Conservation (phyloP, 1,140 invertebrate species). For the Drosophila micromelanica region DNA sequence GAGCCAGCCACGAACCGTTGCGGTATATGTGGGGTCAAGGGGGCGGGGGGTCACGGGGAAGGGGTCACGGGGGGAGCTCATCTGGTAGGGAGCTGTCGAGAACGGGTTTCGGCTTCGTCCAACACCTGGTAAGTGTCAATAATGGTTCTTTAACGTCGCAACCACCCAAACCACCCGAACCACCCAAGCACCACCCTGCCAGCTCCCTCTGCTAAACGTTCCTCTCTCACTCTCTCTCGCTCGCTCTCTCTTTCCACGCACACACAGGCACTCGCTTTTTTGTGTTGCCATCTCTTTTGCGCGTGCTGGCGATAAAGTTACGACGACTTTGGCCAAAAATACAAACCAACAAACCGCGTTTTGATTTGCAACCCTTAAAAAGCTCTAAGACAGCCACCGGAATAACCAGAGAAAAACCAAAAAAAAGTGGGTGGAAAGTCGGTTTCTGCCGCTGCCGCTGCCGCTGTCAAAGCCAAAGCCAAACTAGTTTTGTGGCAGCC, state of each 20-base stretch:
- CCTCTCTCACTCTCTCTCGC: background rate
- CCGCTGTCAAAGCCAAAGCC: slow-evolving; percentile 67
- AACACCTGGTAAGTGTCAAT: slow-evolving; percentile 73
- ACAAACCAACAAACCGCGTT: slow-evolving; percentile 83
- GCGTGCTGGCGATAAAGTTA: slow-evolving; percentile 63
- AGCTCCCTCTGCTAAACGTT: background rate
- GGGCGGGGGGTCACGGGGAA: too few species aligned
- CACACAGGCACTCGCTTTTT: slow-evolving; percentile 9
- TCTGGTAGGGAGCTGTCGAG: too few species aligned
- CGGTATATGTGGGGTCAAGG: too few species aligned
- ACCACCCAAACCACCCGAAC: background rate
- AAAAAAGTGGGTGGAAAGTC: slow-evolving; percentile 81
- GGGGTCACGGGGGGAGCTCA: too few species aligned
- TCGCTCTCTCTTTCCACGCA: background rate
- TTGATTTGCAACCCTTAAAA: slow-evolving; percentile 82
- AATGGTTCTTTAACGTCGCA: slow-evolving; percentile 70
- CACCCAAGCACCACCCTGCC: slow-evolving; percentile 1
- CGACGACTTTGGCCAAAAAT: slow-evolving; percentile 81
- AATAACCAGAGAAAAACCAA: slow-evolving; percentile 70
- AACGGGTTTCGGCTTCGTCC: background rate
- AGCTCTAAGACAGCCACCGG: slow-evolving; percentile 64
- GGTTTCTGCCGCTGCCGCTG: slow-evolving; percentile 57
- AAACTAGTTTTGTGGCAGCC: slow-evolving; percentile 76
- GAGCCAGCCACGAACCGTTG: background rate
- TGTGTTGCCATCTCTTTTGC: slow-evolving; percentile 11